phyloP scores from a whole-genome alignment of 2,888 invertebrate genomes.

The Luffia ferchaultella region DNA sequence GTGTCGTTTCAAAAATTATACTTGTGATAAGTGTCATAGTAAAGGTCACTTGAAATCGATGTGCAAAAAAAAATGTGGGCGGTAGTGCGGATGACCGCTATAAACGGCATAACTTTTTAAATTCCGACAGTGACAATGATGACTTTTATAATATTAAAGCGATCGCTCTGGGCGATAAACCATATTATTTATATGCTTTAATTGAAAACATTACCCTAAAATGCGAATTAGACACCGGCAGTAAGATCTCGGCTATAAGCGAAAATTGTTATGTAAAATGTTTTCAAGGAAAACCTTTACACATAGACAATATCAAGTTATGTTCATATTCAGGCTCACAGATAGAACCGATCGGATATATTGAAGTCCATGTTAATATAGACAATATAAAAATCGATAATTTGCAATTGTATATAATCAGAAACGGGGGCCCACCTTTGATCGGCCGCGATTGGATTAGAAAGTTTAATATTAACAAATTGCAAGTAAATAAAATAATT shows the following conservation, averaged over 20 bases:
- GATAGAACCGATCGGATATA: conserved; percentile 11
- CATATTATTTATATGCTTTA: no score
- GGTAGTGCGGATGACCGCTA: conserved; percentile 1
- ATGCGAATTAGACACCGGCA: conserved; percentile 17
- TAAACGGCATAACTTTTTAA: conserved; percentile 7
- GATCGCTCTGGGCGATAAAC: no score
- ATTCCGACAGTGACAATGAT: conserved; percentile 8
- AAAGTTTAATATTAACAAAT: neutral
- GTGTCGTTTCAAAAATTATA: neutral
- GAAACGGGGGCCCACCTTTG: neutral
- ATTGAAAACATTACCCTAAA: conserved; percentile 9
- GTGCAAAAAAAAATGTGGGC: no score
- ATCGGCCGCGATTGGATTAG: neutral
- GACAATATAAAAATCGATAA: no score
- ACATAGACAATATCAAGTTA: conserved; percentile 6
- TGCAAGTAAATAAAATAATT: neutral
- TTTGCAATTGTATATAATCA: no score
- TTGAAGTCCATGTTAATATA: no score
- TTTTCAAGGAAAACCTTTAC: conserved; percentile 9
- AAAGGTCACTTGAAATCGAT: no score
- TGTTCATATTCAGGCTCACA: conserved; percentile 13
- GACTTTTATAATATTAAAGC: no score
- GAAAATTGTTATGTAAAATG: conserved; percentile 14
- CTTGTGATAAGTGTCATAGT: neutral
- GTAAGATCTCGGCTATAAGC: conserved; percentile 14